A percentile compares a stretch with the other conserved stretches of the same genome.
These are phyloP conservation scores for Phrynocephalus guinanensis DNA, from an alignment of 2,797 vertebrate genomes.

Conservation along the genomic window DNA sequence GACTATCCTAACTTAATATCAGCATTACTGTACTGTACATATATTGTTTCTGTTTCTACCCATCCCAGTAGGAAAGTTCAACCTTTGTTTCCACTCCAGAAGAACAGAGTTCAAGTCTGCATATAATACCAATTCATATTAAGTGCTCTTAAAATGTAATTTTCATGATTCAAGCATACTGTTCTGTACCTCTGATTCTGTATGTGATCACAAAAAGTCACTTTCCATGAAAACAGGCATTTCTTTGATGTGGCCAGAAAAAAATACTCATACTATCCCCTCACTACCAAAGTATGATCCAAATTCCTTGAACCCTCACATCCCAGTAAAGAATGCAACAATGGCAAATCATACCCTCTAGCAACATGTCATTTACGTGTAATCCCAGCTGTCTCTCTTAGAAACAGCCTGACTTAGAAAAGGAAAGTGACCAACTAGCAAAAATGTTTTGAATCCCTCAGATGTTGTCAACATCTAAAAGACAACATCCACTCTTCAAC, in stretches of 20 bases:
- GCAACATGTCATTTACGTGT: no score
- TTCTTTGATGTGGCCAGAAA: neutral
- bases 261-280: neutral
- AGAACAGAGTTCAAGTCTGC: neutral
- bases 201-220: neutral
- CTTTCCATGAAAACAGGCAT: neutral
- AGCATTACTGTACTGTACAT: neutral
- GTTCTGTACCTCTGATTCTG: neutral
- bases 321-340: no score
- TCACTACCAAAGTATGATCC: no score
- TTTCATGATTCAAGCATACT: neutral
- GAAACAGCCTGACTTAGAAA: no score
- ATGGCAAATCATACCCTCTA: no score
- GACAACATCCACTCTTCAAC: neutral
- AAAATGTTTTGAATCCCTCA: no score
- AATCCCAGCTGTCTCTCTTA: no score
- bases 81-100: neutral
- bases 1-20: no score
- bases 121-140: neutral
- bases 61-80: neutral
- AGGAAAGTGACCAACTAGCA: no score
- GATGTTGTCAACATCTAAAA: no score
- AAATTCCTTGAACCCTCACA: no score
- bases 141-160: neutral
- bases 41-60: neutral